Base-by-base conservation (phyloP, 2,113 vertebrate species). In the Cromileptes altivelis region DNA sequence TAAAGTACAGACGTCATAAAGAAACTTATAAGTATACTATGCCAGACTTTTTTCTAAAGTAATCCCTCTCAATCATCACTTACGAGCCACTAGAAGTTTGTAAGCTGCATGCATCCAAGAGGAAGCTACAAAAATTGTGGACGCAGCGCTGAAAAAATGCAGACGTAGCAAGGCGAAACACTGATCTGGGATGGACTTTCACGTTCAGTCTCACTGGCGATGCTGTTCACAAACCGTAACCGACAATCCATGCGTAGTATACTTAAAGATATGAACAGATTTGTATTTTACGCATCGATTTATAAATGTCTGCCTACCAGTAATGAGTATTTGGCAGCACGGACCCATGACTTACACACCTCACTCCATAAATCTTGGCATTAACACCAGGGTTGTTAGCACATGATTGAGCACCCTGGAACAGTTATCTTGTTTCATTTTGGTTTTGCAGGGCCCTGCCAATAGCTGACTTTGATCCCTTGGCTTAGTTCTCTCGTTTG, bases 401-500 rank as follows among this genome's bases (percentile, higher is more conserved):
- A 6, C 33, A 72, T 33, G 49, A 62, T 64, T 53, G 13, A 71
- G 45, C 23, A 67, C 12, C 9, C 0, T 11, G 23, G 60, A 68
- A 53, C 42, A 47, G 33, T 73, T 27, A 33, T 9, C n/a, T 33
- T 65, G 12, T 61, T 53, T 79, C 21, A 25, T 60, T 80, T 69
- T 18, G 18, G 1, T 47, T 69, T 61, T 75, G 58, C 42, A 58
- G 50, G 40, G 2, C 40, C 23, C n/a, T 49, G 76, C 65, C 71
- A 80, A 75, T 30, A 65, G 30, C 37, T 55, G 50, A 58, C 82
- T 78, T 68, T 76, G 40, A 73, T 76, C 68, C 33, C 25, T 37
- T 57, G 25, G 50, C 47, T 69, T n/a, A 63, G 8, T 80, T 37
- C 17, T 33, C 11, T 69, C 17, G 27, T 50, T 56, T 75, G 37